Percentiles rank a stretch among this genome's conserved stretches.
Conservation (phyloP, 2,888 invertebrate species). For the Amorpha juglandis region DNA sequence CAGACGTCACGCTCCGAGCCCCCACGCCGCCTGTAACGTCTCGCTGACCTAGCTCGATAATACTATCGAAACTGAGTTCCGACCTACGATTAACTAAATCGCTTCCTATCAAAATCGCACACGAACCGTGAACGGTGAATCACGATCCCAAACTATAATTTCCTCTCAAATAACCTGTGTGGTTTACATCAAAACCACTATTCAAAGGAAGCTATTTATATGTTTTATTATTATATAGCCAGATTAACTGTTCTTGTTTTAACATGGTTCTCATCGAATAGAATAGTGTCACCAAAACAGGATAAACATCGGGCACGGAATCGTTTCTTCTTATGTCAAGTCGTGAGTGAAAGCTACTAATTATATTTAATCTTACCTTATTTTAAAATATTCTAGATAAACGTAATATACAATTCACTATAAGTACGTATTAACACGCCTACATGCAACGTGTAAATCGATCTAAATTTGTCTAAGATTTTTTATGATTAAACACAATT, state of each 20-base stretch:
- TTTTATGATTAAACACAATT: slow-evolving; percentile 40
- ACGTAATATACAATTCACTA: slow-evolving; percentile 47
- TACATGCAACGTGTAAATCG: slow-evolving; percentile 37
- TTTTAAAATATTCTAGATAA: slow-evolving; percentile 62
- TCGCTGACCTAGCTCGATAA: slow-evolving; percentile 36
- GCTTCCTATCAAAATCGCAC: slow-evolving; percentile 1
- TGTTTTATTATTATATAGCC: slow-evolving; percentile 18
- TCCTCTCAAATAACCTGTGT: slow-evolving; percentile 1
- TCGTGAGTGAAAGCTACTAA: slow-evolving; percentile 75
- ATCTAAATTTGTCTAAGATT: slow-evolving; percentile 1
- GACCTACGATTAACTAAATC: neutral
- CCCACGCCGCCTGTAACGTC: slow-evolving; percentile 47
- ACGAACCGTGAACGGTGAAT: slow-evolving; percentile 1
- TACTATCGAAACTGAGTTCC: neutral
- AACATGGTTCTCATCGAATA: neutral
- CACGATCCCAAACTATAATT: neutral
- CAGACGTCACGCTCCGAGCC: slow-evolving; percentile 79
- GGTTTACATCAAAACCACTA: neutral
- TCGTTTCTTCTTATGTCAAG: slow-evolving; percentile 65
- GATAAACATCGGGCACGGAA: slow-evolving; percentile 49
- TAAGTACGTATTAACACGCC: slow-evolving; percentile 43
- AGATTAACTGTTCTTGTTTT: slow-evolving; percentile 13
- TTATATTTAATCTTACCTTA: slow-evolving; percentile 37
- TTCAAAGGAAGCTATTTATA: slow-evolving; percentile 13
- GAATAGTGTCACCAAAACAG: slow-evolving; percentile 30